A percentile compares a stretch with the other conserved stretches of the same genome.
Evolutionary conservation across 2,888 invertebrate genomes (phyloP).

Genomic region (Ennomos erosarius): DNA sequence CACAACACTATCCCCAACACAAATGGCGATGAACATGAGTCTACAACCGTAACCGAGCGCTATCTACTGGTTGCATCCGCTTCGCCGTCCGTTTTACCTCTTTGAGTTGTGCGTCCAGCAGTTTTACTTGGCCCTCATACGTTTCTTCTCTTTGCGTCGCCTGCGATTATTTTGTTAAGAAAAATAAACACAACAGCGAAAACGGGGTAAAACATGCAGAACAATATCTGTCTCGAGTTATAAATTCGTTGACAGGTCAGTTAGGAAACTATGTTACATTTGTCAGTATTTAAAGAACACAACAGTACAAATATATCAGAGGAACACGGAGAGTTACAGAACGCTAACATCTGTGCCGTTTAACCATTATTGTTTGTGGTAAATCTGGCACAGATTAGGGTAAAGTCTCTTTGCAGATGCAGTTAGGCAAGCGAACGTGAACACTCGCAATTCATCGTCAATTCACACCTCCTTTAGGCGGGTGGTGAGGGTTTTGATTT

Average conservation of each 20-base stretch:
- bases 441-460: conserved; percentile 66
- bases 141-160: conserved; percentile 98
- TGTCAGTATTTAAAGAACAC: conserved; percentile 40
- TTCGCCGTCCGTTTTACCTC: conserved; percentile 89
- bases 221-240: conserved; percentile 44
- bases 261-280: conserved; percentile 50
- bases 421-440: conserved; percentile 77
- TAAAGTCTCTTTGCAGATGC: conserved; percentile 69
- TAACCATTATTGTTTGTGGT: conserved; percentile 50
- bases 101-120: conserved; percentile 94
- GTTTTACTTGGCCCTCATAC: conserved; percentile 95
- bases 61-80: conserved; percentile 65
- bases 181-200: conserved; percentile 62
- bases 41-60: conserved; percentile 76
- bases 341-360: conserved; percentile 61
- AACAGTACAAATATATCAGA: conserved; percentile 51
- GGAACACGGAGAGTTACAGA: conserved; percentile 59
- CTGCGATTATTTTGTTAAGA: conserved; percentile 87
- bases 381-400: conserved; percentile 45
- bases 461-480: conserved; percentile 99
- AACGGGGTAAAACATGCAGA: conserved; percentile 70
- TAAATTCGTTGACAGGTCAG: conserved; percentile 50
- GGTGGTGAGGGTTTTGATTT: conserved; percentile 99
- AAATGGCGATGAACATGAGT: conserved; percentile 73
- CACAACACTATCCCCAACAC: conserved; percentile 60